phyloP scores from a whole-genome alignment of 2,797 vertebrate genomes.

The Urosaurus nigricauda region DNA sequence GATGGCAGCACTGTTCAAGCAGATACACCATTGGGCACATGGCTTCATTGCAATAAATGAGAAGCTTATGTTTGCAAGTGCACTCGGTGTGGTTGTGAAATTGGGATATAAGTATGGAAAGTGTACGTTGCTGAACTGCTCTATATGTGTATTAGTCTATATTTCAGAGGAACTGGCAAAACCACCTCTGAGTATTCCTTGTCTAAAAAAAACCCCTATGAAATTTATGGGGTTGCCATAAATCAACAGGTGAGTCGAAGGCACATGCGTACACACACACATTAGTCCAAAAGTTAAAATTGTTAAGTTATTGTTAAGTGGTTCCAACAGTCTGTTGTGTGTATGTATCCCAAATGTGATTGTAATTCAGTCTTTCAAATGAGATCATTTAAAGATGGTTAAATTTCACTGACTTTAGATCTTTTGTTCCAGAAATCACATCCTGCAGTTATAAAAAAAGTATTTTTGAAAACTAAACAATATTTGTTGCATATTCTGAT shows the following conservation, averaged over 20 bases:
- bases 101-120: not conserved
- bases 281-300: not conserved
- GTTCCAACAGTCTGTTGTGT: not conserved
- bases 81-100: not conserved
- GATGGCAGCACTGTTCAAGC: not conserved
- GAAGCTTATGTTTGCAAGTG: slow-evolving; percentile 2
- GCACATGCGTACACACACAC: too few relatives aligned
- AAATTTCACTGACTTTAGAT: not conserved
- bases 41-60: slow-evolving; percentile 14
- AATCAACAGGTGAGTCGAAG: too few relatives aligned
- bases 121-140: not conserved
- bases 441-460: not conserved
- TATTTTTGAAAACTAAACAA: not conserved
- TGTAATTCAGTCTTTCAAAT: not conserved
- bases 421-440: not conserved
- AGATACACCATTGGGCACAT: not conserved
- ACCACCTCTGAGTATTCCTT: too few relatives aligned
- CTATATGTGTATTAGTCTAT: not conserved
- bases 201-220: too few relatives aligned
- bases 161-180: not conserved
- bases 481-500: not conserved
- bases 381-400: not conserved
- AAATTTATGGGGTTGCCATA: too few relatives aligned
- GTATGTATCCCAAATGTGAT: not conserved
- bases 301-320: not conserved